Evolutionary conservation across 2,888 invertebrate species (phyloP).

Genomic region (Fragum fragum): DNA sequence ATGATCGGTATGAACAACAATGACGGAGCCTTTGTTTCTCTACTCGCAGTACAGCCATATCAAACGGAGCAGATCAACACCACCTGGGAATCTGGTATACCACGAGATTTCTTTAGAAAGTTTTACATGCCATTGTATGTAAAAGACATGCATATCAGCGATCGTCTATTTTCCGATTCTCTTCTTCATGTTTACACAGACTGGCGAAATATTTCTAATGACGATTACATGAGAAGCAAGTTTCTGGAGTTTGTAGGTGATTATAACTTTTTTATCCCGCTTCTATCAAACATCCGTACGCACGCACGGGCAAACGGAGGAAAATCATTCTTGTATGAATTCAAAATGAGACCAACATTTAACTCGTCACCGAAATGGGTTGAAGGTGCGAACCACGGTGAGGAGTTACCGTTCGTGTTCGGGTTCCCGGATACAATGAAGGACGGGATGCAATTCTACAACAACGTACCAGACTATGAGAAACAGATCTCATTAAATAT

Average conservation of each 20-base stretch:
- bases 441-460: constrained; percentile 93
- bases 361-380: constrained; percentile 97
- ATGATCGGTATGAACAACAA: constrained; percentile 64
- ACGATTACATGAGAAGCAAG: constrained; percentile 38
- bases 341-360: constrained; percentile 90
- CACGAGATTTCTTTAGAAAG: constrained; percentile 48
- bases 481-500: constrained; percentile 93
- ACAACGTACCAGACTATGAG: constrained; percentile 93
- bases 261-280: constrained; percentile 66
- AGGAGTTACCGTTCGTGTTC: constrained; percentile 97
- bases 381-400: constrained; percentile 97
- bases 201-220: constrained; percentile 49
- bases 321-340: constrained; percentile 61
- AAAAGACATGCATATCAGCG: constrained; percentile 41
- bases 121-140: constrained; percentile 53
- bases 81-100: constrained; percentile 38
- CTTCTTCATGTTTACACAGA: constrained; percentile 62
- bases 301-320: constrained; percentile 35
- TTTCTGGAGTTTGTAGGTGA: constrained; percentile 64
- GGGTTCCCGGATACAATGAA: constrained; percentile 87
- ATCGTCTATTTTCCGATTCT: constrained; percentile 32
- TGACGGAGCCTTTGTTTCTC: constrained; percentile 67
- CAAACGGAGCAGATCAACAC: constrained; percentile 33
- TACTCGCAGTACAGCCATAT: constrained; percentile 51
- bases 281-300: constrained; percentile 45